A percentile compares a stretch with the other conserved stretches of the same genome.
These are phyloP conservation scores for Oryctes rhinoceros DNA, from an alignment of 1,140 invertebrate genomes.

Conservation along the genomic window DNA sequence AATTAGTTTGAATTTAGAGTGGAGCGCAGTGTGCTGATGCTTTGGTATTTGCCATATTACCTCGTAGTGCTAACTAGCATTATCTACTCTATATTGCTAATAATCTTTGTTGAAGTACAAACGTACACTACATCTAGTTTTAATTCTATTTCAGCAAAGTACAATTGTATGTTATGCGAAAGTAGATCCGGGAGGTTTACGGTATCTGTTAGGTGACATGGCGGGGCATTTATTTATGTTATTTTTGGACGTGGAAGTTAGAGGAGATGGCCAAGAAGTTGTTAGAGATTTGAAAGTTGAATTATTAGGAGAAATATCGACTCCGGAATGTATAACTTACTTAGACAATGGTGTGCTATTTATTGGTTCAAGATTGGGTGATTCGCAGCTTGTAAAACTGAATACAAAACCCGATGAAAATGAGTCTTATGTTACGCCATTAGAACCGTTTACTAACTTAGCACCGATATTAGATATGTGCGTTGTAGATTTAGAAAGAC, in stretches of 20 bases:
- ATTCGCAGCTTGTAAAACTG: slow-evolving; percentile 95
- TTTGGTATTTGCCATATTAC: not conserved
- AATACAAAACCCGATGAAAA: slow-evolving; percentile 85
- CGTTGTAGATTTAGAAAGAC: slow-evolving; percentile 93
- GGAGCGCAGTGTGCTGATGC: too few species aligned
- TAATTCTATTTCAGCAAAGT: slow-evolving; percentile 72
- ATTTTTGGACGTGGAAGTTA: slow-evolving; percentile 87
- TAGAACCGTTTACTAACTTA: slow-evolving; percentile 97
- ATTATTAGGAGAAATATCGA: slow-evolving; percentile 91
- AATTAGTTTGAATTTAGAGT: too few species aligned
- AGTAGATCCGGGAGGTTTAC: slow-evolving; percentile 89
- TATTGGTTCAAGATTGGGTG: slow-evolving; percentile 94
- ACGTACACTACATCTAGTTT: too few species aligned
- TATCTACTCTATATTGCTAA: too few species aligned
- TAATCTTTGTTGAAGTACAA: too few species aligned
- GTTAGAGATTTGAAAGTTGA: slow-evolving; percentile 95
- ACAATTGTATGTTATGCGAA: slow-evolving; percentile 95
- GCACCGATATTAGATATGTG: slow-evolving; percentile 98
- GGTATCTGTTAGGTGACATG: slow-evolving; percentile 95
- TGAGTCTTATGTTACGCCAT: slow-evolving; percentile 89
- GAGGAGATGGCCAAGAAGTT: slow-evolving; percentile 75
- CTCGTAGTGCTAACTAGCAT: not conserved
- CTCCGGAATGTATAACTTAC: slow-evolving; percentile 98
- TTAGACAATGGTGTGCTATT: slow-evolving; percentile 98
- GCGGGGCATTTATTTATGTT: slow-evolving; percentile 96